Percentiles rank a stretch among this genome's conserved stretches.
These are phyloP conservation scores for Ploceus nigricollis DNA, from an alignment of 2,113 vertebrate genomes.

Conservation along the genomic window DNA sequence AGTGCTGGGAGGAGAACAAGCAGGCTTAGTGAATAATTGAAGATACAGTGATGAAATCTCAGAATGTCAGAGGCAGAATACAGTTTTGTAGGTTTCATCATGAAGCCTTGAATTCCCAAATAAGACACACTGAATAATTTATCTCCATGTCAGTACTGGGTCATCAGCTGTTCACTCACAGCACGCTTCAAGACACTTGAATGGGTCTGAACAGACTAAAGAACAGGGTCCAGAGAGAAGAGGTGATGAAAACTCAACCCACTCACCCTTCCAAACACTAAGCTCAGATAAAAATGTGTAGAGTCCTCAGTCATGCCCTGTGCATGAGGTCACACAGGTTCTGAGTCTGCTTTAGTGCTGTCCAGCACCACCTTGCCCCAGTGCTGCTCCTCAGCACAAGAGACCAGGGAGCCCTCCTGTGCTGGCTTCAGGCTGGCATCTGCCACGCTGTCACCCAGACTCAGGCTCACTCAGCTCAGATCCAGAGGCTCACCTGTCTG, in stretches of 20 bases:
- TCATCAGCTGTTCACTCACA: conserved; percentile 69
- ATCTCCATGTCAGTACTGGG: conserved; percentile 67
- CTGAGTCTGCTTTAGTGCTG: background rate
- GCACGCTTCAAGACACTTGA: background rate
- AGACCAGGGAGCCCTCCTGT: background rate
- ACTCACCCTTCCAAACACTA: background rate
- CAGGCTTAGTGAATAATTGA: conserved; percentile 71
- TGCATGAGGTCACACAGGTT: background rate
- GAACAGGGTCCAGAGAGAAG: background rate
- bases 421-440: background rate
- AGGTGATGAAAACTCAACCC: background rate
- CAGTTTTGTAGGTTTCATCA: conserved; percentile 70
- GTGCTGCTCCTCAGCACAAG: background rate
- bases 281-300: background rate
- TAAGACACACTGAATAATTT: conserved; percentile 75
- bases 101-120: conserved; percentile 67
- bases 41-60: conserved; percentile 65
- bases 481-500: background rate
- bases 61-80: conserved; percentile 64
- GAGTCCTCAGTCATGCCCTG: background rate
- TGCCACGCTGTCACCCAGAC: background rate
- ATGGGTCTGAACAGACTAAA: background rate
- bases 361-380: rapidly evolving
- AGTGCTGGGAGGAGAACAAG: conserved; percentile 34
- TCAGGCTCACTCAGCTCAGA: rapidly evolving